Evolutionary conservation across 2,888 invertebrate genomes (phyloP), one percentile per base, ranked within the genome.

Genomic region (Salpingus planirostris): DNA sequence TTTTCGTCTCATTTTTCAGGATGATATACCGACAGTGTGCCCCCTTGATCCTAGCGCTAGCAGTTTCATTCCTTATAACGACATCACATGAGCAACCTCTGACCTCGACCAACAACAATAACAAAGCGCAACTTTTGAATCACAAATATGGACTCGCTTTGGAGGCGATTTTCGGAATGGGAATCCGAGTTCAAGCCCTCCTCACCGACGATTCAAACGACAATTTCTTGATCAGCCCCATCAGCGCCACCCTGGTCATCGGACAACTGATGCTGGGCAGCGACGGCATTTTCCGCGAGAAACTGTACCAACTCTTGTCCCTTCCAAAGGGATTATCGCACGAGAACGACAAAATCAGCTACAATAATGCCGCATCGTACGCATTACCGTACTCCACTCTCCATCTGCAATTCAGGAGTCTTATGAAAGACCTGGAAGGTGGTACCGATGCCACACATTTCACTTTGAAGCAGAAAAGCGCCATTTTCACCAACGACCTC

Each of bases 201-300:
- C 41, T 61, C 10, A 46, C 50, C 11, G 50, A 50, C n/a, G 42
- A 48, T 2, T 14, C 32, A 6, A 39, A 40, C 2, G 30, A 38
- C 4, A 66, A 65, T 37, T 61, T 65, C 39, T 39, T 65, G 4
- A 50, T 66, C 3, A 65, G 65, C 1, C 66, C 67, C 0, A 32
- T 66, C 11, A 64, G 65, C 34, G 55, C 62, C 8, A 55, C 64
- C 1, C 45, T 57, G 7, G 49, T 63, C 6, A 46, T 66, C 11
- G 61, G 56, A 1, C 57, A 66, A 43, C 42, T 66, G 26, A 52
- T 64, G 47, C 37, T 66, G 11, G 66, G 64, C 0, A 55, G 65
- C 2, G 51, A 58, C 29, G 61, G 60, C 10, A 44, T 53, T 12
- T 55, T 62, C 11, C 44, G 52, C 22, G 47, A 51, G 3, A 52